These are phyloP conservation scores for Hoplodrina ambigua DNA, from an alignment of 2,888 invertebrate species.

Conservation along the genomic window DNA sequence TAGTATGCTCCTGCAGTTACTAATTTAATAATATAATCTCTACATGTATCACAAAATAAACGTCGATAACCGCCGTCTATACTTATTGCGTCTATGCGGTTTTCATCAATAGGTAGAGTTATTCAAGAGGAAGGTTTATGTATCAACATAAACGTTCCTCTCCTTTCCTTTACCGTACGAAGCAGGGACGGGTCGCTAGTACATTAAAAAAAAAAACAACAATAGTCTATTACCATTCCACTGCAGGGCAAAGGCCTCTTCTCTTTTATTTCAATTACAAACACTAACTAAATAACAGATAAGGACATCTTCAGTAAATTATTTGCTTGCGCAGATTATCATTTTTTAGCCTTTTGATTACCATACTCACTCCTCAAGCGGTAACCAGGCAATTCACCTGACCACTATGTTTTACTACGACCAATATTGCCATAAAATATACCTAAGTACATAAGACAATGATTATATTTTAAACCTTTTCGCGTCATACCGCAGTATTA, in stretches of 20 bases:
- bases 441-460: not conserved
- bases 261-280: not conserved
- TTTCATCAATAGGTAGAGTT: too few species aligned
- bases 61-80: too few species aligned
- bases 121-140: too few species aligned
- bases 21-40: not conserved
- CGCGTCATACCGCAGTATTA: not conserved
- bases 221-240: too few species aligned
- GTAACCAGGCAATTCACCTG: not conserved
- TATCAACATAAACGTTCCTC: too few species aligned
- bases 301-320: not conserved
- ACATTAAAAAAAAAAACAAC: too few species aligned
- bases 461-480: constrained; percentile 2
- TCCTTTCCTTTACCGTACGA: too few species aligned
- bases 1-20: not conserved
- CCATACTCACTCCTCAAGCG: not conserved
- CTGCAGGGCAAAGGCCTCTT: too few species aligned
- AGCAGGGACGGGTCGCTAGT: too few species aligned
- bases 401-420: not conserved
- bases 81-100: too few species aligned
- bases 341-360: not conserved
- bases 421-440: not conserved
- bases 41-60: too few species aligned
- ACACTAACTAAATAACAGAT: too few species aligned
- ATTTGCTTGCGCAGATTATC: not conserved